Evolutionary conservation across 2,888 invertebrate species (phyloP).

Genomic region (Ectropis crepuscularia): DNA sequence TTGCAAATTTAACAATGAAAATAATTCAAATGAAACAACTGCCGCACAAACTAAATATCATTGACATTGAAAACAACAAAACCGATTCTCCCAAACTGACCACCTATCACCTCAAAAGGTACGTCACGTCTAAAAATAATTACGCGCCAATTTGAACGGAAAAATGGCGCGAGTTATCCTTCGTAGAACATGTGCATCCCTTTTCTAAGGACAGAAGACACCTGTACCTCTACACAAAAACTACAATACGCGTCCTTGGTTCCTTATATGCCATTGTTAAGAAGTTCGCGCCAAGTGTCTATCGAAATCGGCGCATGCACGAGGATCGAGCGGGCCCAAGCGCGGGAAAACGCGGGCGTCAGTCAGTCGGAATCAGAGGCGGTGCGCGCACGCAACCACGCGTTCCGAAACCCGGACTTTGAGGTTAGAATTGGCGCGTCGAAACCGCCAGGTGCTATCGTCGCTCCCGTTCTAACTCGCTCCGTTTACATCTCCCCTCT

Average conservation of each 20-base stretch:
- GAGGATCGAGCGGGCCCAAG: conserved; percentile 50
- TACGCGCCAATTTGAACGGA: conserved; percentile 43
- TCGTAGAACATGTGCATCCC: conserved; percentile 54
- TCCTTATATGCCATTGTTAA: conserved; percentile 72
- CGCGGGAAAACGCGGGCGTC: conserved; percentile 76
- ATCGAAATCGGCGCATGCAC: conserved; percentile 77
- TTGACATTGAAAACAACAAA: conserved; percentile 40
- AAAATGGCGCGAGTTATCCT: conserved; percentile 32
- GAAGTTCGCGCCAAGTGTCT: conserved; percentile 81
- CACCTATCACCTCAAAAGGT: conserved; percentile 56
- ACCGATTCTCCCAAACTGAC: conserved; percentile 43
- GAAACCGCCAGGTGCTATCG: conserved; percentile 75
- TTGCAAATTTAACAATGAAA: background rate
- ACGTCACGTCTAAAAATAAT: conserved; percentile 55
- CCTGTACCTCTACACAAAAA: conserved; percentile 66
- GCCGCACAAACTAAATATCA: conserved; percentile 11
- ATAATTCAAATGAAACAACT: conserved; percentile 6
- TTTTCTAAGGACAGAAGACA: conserved; percentile 63
- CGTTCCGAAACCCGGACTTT: conserved; percentile 48
- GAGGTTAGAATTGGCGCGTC: conserved; percentile 83
- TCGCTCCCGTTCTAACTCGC: conserved; percentile 67
- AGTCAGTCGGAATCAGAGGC: conserved; percentile 61
- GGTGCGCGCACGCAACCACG: conserved; percentile 68
- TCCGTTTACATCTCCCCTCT: conserved; percentile 55
- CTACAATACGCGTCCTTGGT: conserved; percentile 80